Base-by-base conservation (phyloP, 2,113 vertebrate genomes). In the Lucifuga dentata region DNA sequence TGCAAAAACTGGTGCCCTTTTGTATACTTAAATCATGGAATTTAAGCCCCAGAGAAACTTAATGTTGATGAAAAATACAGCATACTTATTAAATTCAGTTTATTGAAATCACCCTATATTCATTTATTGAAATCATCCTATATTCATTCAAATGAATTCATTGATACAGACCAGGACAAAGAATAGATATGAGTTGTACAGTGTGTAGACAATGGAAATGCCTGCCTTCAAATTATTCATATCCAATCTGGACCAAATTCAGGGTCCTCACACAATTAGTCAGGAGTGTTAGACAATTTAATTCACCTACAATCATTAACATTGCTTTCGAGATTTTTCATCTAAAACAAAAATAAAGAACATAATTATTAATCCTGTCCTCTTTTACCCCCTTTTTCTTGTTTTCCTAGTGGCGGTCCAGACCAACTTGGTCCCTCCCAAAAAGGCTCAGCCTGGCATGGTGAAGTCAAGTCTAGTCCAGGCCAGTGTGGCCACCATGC, bases 381-480 rank as follows among this genome's bases (percentile, higher is more conserved):
- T 57, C 32, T 68, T 38, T 65, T 40, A 32, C 24, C 26, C 17
- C 60, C 16, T 48, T 35, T 44, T 20, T 59, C 32, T 26, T 76
- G 46, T 67, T 32, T n/a, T 88, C 12, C 8, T 23, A 98, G 98
- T 96, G 94, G 94, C 95, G 45, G 95, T 95, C 87, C 96, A 97
- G 43, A 93, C 95, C 75, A 92, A 91, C 83, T 65, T 92, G 86
- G 84, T 78, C 15, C 81, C 90, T 33, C 89, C 87, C 17, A 92
- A 93, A 75, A 94, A 94, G 88, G 61, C 60, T 43, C 89, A 91
- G 80, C 11, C 91, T 3, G 92, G 88, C 49, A 77, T 78, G 79
- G 83, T 70, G 5, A 92, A 93, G 78, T 91, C 92, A 7, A 92
- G 68, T 19, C 75, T 93, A 4, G 92, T 93, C 52, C 92, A 93